Evolutionary conservation across 2,888 invertebrate species (phyloP), one percentile per base, ranked within the genome.

Genomic region (Willowsia nigromaculata): DNA sequence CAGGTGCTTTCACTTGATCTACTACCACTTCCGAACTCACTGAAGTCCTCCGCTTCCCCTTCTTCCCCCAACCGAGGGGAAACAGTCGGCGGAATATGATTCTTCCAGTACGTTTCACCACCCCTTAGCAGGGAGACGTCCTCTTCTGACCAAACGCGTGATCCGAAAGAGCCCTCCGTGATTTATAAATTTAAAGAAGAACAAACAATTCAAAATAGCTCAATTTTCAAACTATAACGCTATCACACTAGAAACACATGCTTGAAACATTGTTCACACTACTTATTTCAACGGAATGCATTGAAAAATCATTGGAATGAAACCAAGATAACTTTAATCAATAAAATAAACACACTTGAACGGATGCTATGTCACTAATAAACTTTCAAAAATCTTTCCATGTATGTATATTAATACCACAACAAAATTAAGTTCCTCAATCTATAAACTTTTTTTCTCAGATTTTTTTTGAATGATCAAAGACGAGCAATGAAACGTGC

Each of bases 11-110:
- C 87, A 86, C 90, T 90, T 76, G 68, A 30, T 71, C 71, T 62
- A 65, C 76, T 76, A 81, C 85, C 78, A 81, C 89, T 84, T 62
- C 43, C 25, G 68, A 82, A 80, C 68, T 80, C 84, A 84, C 84
- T 84, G 71, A 84, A 37, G 68, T 15, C 68, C 68, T 85, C 85
- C 68, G 56, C 88, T 87, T 90, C 87, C 76, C 71, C 81, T 90
- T 90, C 82, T 56, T 88, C 78, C 90, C 88, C 90, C 88, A 90
- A 47, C 27, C 43, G 25, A 9, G 90, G 90, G 88, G 88, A 76
- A 88, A 88, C 27, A 88, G 68, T 82, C 74, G 62, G 27, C 85
- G 88, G 50, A 90, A 85, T 89, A 89, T 89, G 53, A 37, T 89
- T 85, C 59, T 82, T 85, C 84, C 85, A 85, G 18, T 43, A 40